Percentiles rank a stretch among this genome's conserved stretches.
phyloP scores from a whole-genome alignment of 2,797 vertebrate species.

The Graptemys geographica region DNA sequence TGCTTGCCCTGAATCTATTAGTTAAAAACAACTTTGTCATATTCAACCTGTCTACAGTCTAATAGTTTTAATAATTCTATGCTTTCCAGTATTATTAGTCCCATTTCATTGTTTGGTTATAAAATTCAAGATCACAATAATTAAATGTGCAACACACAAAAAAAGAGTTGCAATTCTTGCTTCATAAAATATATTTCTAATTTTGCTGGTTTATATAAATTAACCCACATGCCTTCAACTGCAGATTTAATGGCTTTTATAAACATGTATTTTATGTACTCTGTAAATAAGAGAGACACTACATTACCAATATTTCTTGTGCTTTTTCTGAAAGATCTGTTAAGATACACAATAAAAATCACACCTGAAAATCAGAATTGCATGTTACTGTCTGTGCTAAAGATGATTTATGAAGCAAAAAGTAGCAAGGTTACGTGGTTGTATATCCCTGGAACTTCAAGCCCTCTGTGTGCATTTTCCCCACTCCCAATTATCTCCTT shows the following conservation, averaged over 20 bases:
- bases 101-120: slow-evolving; percentile 7
- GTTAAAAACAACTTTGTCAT: too few relatives aligned
- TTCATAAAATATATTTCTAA: background rate
- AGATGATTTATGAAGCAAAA: background rate
- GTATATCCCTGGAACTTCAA: background rate
- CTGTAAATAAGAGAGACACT: slow-evolving; percentile 7
- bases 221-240: slow-evolving; percentile 1
- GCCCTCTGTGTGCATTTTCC: background rate
- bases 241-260: slow-evolving; percentile 31
- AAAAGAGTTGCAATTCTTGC: background rate
- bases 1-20: slow-evolving; percentile 1
- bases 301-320: background rate
- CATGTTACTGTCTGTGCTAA: background rate
- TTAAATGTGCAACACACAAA: background rate
- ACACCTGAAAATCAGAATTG: slow-evolving; percentile 51
- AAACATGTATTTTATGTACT: background rate
- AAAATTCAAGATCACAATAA: background rate
- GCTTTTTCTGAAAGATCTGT: slow-evolving; percentile 50
- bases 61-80: background rate
- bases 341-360: slow-evolving; percentile 68
- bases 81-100: background rate
- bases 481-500: background rate
- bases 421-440: background rate
- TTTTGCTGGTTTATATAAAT: slow-evolving; percentile 27
- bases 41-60: background rate